Evolutionary conservation across 2,888 invertebrate species (phyloP).

Genomic region (Crepidodera aurea): DNA sequence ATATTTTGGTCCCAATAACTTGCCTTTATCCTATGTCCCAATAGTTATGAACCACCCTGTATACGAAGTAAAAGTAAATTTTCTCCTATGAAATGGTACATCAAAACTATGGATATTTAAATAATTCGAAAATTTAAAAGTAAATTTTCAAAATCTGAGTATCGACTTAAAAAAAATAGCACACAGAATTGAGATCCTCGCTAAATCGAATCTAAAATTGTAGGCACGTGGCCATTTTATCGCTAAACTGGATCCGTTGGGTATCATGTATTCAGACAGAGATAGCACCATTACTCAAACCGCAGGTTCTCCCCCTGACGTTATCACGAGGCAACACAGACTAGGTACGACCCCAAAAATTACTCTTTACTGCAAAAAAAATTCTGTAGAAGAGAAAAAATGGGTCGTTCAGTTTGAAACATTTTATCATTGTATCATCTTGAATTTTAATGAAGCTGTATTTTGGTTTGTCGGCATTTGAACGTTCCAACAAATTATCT

Average conservation of each 20-base stretch:
- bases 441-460: neutral
- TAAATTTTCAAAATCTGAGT: no score
- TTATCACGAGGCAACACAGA: slow-evolving; percentile 71
- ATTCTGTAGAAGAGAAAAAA: slow-evolving; percentile 10
- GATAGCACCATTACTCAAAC: slow-evolving; percentile 60
- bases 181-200: slow-evolving; percentile 10
- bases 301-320: slow-evolving; percentile 66
- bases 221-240: slow-evolving; percentile 94
- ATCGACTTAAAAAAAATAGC: no score
- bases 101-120: no score
- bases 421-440: slow-evolving; percentile 34
- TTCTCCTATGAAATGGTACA: no score
- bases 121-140: no score
- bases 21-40: no score
- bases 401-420: slow-evolving; percentile 57
- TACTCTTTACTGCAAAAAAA: slow-evolving; percentile 1
- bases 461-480: neutral
- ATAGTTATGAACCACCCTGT: no score
- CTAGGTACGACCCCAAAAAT: slow-evolving; percentile 65
- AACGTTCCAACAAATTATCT: neutral
- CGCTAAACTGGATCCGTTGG: slow-evolving; percentile 92
- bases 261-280: slow-evolving; percentile 77
- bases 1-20: no score
- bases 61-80: no score
- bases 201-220: slow-evolving; percentile 26